Percentiles rank a stretch among this genome's conserved stretches.
Evolutionary conservation across 1,140 invertebrate species (phyloP).

Genomic region (Laupala kohalensis): DNA sequence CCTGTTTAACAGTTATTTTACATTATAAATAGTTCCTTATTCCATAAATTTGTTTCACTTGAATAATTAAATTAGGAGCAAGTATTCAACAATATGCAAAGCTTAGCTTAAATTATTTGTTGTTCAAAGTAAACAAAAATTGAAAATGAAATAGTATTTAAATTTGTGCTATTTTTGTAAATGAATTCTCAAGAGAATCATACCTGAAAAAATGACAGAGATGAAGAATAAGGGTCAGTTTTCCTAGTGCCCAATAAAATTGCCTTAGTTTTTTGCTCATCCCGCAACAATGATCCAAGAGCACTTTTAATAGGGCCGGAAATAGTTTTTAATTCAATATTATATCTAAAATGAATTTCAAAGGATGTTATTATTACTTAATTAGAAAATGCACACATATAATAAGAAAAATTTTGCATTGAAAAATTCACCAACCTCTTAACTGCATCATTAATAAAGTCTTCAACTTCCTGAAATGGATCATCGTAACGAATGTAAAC

Average conservation of each 20-base stretch:
- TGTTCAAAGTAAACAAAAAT: too few relatives aligned
- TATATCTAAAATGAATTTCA: constrained; percentile 38
- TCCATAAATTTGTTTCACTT: too few relatives aligned
- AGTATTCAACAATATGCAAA: too few relatives aligned
- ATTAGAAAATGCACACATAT: not conserved
- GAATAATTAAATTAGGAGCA: too few relatives aligned
- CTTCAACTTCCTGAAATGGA: constrained; percentile 74
- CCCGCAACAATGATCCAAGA: constrained; percentile 42
- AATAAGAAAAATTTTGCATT: not conserved
- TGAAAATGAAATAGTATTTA: too few relatives aligned
- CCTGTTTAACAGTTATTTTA: too few relatives aligned
- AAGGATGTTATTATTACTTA: not conserved
- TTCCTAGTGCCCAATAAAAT: constrained; percentile 77
- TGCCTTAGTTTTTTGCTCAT: constrained; percentile 57
- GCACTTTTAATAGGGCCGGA: constrained; percentile 57
- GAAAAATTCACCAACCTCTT: constrained; percentile 32
- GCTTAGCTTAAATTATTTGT: too few relatives aligned
- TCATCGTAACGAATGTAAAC: constrained; percentile 62
- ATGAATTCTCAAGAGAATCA: not conserved
- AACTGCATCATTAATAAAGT: constrained; percentile 58
- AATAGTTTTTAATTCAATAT: constrained; percentile 53
- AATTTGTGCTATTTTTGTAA: too few relatives aligned
- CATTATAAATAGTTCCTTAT: too few relatives aligned
- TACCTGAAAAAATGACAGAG: constrained; percentile 56
- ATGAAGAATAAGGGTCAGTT: constrained; percentile 64